Base-by-base conservation (phyloP, 2,113 vertebrate species). In the Sitta europaea region DNA sequence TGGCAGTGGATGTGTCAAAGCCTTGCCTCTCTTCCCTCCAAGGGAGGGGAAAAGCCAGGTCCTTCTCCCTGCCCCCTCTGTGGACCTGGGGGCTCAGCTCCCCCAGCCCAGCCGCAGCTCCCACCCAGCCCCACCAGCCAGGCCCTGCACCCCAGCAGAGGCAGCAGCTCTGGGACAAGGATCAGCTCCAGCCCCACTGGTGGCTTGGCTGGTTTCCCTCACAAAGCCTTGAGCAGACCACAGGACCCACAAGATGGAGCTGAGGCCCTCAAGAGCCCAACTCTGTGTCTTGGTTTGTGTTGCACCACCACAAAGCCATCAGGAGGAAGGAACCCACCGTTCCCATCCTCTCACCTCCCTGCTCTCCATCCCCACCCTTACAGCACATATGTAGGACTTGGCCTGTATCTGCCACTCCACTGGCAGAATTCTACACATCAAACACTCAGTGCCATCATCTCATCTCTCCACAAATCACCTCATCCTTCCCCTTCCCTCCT, bases 131-230 rank as follows among this genome's bases (percentile, higher is more conserved):
- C 70, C 58, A 29, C 24, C 38, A 15, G 75, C 28, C 0, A 0
- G 16, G 16, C 17, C 50, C 54, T 0, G 0, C 0, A 0, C 4
- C 0, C 6, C 7, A 6, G 43, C 79, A 61, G 6, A 62, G 43
- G 58, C 11, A 12, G 36, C 1, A 1, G 70, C 31, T 79, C 63
- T 48, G 0, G 0, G 38, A 31, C 1, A 2, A 38, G 48, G 11
- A 76, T 25, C 17, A 5, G 62, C 62, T 68, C 48, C 47, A 48
- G 53, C 66, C 67, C 54, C 48, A 16, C 22, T 9, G n/a, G 55
- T 74, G 86, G 65, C 59, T 66, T 74, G 74, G 47, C 70, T 81
- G 82, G 21, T 62, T 92, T 85, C 59, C 88, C 57, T 66, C 29
- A 42, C 62, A 33, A 89, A 91, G 50, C 58, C 3, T 0, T 10